Evolutionary conservation across 2,888 invertebrate genomes (phyloP), one percentile per base, ranked within the genome.

Genomic region (Cheilosia vernalis): DNA sequence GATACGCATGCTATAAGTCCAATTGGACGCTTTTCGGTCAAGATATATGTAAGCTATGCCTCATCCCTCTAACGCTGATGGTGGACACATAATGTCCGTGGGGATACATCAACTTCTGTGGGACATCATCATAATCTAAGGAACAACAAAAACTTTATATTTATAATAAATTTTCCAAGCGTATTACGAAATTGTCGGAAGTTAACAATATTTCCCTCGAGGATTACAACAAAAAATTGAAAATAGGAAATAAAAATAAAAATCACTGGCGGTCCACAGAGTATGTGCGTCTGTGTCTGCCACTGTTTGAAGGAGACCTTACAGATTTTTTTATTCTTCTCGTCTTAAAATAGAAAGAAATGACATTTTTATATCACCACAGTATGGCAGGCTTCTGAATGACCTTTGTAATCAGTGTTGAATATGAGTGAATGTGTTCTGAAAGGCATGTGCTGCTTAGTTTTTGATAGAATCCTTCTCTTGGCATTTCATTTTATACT

Each of bases 1-100:
- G 72, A 73, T 61, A 73, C 61, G 61, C 61, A 73, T 73, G 53
- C 44, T 55, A 63, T 53, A 55, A n/a, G 44, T 73, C 44, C 61
- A 53, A 73, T 55, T 53, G 61, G 69, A n/a, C n/a, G 42, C 30
- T 30, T 63, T 61, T 53, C 19, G 19, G 19, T 51, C 24, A 37
- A 58, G 27, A 15, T n/a, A 19, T 13, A 24, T 21, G 37, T 42
- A 51, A 51, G 51, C 51, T 61, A 72, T 72, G 9, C 49, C 30
- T n/a, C 42, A 15, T 6, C 19, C 30, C 10, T 37, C 9, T 27
- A 6, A 7, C 5, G 19, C 33, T 27, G 30, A 51, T 30, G 27
- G 44, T 7, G 6, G 27, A 51, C 17, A 19, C 19, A 17, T 10
- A 44, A 42, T 30, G 15, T 19, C 42, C 27, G 7, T 37, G 66